Conservation (phyloP, 2,113 vertebrate species). For the Notarius lentiginosus region DNA sequence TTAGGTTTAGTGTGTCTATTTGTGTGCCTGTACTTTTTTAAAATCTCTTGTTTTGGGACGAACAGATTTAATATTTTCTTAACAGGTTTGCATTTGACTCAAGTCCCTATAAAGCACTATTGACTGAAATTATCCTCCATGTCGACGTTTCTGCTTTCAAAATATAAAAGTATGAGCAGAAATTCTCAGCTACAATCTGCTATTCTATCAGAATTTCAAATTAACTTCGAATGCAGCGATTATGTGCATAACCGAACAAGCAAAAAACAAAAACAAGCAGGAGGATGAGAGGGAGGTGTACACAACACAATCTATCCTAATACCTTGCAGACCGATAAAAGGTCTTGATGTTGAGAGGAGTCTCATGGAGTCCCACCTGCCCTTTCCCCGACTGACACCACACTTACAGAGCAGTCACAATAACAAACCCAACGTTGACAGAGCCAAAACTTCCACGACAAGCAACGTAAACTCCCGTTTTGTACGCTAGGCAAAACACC, state of each 20-base stretch:
- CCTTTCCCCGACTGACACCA: neutral
- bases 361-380: conserved; percentile 48
- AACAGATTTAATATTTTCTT: neutral
- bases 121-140: neutral
- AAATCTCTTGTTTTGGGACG: neutral
- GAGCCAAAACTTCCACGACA: conserved; percentile 30
- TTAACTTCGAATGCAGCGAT: neutral
- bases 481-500: conserved; percentile 60
- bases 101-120: neutral
- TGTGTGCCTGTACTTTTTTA: no score
- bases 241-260: neutral
- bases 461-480: conserved; percentile 42
- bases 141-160: neutral
- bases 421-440: conserved; percentile 45
- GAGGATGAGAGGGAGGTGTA: no score
- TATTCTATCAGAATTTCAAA: neutral
- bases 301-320: neutral
- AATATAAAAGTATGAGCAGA: neutral
- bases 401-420: conserved; percentile 40
- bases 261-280: no score
- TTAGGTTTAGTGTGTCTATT: neutral
- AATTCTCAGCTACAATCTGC: neutral
- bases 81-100: neutral
- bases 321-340: conserved; percentile 52
- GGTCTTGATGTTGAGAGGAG: conserved; percentile 56